Base-by-base conservation (phyloP, 2,797 vertebrate genomes). In the Pantherophis vulpinus region DNA sequence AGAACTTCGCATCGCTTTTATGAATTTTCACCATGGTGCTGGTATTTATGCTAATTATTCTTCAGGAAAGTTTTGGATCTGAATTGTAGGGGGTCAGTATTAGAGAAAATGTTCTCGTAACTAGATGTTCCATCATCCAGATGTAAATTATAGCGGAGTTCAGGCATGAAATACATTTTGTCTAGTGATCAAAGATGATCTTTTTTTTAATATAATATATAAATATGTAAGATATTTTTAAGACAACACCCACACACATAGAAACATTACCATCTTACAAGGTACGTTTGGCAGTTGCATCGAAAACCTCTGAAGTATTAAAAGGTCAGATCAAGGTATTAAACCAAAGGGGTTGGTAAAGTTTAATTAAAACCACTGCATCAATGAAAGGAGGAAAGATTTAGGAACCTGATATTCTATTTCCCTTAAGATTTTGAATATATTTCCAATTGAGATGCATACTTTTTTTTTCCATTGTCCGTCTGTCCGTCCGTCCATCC, bases 341-440 rank as follows among this genome's bases (percentile, higher is more conserved):
- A 97, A 97, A 96, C 91, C 87, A 94, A 94, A 86, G 94, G 93
- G 95, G 90, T 97, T 97, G 96, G 87, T 93, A 54, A 97, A 97
- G 94, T 97, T 97, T 98, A 97, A 97, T 97, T 97, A 97, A 97
- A 97, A 93, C 91, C 94, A 83, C 94, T 97, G 70, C 91, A 94
- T 96, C 93, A 95, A 95, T 96, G 95, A 55, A 95, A 95, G 55
- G 2, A 13, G 37, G 8, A 92, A 96, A 96, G 94, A 95, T 89
- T 89, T 94, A 92, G 96, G 91, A 93, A 89, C 42, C 42, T 42
- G 42, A 96, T 96, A 70, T 92, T 6, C 60, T 95, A 90, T 96
- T 96, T 97, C 96, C 96, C 94, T 92, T 70, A 89, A 89, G 86
- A 32, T 95, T 97, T 96, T 95, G 58, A 66, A 90, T 93, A 92